Conservation (phyloP, 2,113 vertebrate species). For the Scomber scombrus region DNA sequence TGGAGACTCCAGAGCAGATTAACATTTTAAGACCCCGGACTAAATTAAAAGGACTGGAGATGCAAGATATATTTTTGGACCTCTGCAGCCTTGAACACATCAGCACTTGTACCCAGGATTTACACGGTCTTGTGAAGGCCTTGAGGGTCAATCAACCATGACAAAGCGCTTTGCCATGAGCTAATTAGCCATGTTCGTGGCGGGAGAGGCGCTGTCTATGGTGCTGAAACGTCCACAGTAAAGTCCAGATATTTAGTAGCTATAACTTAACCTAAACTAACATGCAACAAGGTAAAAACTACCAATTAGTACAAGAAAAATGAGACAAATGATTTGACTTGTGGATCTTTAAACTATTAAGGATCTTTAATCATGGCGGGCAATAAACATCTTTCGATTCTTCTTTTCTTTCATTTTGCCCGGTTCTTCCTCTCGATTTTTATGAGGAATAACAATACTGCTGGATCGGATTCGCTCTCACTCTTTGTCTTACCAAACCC, state of each 20-base stretch:
- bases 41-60: conserved; percentile 2
- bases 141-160: conserved; percentile 28
- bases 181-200: conserved; percentile 2
- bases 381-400: neutral
- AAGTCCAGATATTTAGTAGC: neutral
- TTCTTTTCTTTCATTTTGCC: neutral
- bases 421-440: neutral
- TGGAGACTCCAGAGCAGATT: conserved; percentile 8
- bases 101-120: conserved; percentile 2
- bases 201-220: conserved; percentile 54
- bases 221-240: conserved; percentile 59
- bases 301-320: neutral
- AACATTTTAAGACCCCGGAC: conserved; percentile 6
- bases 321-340: neutral
- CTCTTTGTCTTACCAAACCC: neutral
- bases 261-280: neutral
- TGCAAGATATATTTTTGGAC: neutral
- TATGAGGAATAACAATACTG: neutral
- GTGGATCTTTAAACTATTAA: neutral
- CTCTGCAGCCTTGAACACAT: neutral
- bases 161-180: conserved; percentile 23
- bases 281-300: neutral
- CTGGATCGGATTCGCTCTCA: neutral
- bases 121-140: neutral
- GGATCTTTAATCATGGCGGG: neutral